Evolutionary conservation across 1,140 invertebrate genomes (phyloP).

Genomic region (Eubasilissa regina): DNA sequence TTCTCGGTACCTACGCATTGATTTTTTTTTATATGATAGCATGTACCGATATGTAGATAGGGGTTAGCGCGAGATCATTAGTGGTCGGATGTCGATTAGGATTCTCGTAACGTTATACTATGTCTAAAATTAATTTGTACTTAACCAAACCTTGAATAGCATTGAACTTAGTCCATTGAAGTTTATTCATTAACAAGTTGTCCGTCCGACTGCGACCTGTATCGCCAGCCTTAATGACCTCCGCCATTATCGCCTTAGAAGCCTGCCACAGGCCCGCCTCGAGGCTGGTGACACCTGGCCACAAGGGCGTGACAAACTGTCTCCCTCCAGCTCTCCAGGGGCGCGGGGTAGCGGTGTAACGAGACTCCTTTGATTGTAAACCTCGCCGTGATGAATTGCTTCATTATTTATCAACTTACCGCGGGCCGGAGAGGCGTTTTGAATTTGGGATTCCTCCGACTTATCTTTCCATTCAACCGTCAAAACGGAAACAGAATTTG

Average conservation of each 20-base stretch:
- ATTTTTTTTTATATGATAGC: too few species aligned
- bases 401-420: constrained; percentile 57
- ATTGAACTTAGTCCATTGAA: too few species aligned
- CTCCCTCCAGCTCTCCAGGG: constrained; percentile 1
- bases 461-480: constrained; percentile 49
- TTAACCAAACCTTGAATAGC: too few species aligned
- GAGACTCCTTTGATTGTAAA: constrained; percentile 51
- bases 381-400: constrained; percentile 55
- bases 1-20: too few species aligned
- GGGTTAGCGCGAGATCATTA: too few species aligned
- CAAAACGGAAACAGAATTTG: constrained; percentile 46
- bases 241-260: neutral
- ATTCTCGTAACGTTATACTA: too few species aligned
- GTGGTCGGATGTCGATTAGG: too few species aligned
- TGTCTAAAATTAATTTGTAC: too few species aligned
- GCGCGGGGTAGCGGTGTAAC: constrained; percentile 32
- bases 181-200: too few species aligned
- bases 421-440: constrained; percentile 25
- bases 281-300: constrained; percentile 6
- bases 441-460: constrained; percentile 33
- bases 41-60: too few species aligned
- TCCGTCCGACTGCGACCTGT: neutral
- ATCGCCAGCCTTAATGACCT: constrained; percentile 3
- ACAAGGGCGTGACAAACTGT: neutral
- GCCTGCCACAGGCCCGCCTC: neutral